Evolutionary conservation across 92 coral and sea anemone species (phyloP), one percentile per base, ranked within the genome.

Genomic region (Ricordea florida): DNA sequence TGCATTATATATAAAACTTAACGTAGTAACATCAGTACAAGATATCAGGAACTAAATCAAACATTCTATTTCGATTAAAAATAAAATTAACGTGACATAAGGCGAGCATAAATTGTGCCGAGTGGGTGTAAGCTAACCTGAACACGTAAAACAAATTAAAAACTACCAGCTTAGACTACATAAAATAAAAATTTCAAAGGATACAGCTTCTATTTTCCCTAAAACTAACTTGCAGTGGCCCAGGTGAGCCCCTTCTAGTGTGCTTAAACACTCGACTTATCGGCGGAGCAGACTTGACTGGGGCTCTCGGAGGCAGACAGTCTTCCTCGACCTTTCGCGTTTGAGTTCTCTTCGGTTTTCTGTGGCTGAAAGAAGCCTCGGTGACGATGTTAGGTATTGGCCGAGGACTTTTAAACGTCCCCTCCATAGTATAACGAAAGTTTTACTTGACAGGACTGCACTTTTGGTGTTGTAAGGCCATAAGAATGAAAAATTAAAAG

Each of bases 201-300:
- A 96, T 96, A 96, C 99, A 67, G 65, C 79, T 69, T 56, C 83
- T 85, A 76, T 81, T 92, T 16, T 69, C 90, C 29, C 87, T 83
- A 57, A 96, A 92, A 81, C 99, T 96, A 47, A 96, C 91, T 64
- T 84, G 88, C 81, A 91, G 87, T 24, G 99, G 92, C 46, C 96
- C 97, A 31, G 66, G 83, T 8, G 85, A 82, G 78, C 75, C 72
- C 64, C 72, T 74, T 80, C 97, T 82, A 26, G 90, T 82, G 59
- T 86, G 93, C 67, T 96, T 96, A 83, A 96, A 96, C 46, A 96
- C 84, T 65, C 99, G 78, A 76, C 99, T 96, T 18, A 96, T 89
- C 6, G 99, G 99, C 57, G 99, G 99, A 36, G 97, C 99, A 44
- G 97, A 89, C 65, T 96, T 96, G 76, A 92, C 93, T 6, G 99